Percentiles rank a stretch among this genome's conserved stretches.
phyloP scores from a whole-genome alignment of 2,797 vertebrate genomes.

The Sebastolobus alascanus region DNA sequence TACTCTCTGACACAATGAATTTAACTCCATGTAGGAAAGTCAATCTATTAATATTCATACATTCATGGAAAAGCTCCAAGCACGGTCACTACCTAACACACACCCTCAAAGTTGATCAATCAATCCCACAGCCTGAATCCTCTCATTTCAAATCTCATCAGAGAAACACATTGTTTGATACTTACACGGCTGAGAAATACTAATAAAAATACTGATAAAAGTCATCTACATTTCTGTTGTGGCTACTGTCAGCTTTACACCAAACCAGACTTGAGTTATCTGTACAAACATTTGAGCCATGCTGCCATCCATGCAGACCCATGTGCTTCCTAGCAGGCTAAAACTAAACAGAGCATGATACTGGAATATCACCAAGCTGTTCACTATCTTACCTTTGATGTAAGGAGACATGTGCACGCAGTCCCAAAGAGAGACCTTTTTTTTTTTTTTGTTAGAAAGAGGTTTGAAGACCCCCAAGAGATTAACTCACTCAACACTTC shows the following conservation, averaged over 20 bases:
- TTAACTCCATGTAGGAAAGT: slow-evolving; percentile 23
- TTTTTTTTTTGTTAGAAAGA: not conserved
- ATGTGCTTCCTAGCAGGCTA: not conserved
- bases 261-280: not conserved
- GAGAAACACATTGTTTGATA: slow-evolving; percentile 16
- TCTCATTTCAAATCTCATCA: slow-evolving; percentile 16
- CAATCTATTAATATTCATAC: slow-evolving; percentile 39
- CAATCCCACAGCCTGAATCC: slow-evolving; percentile 15
- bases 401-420: not conserved
- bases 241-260: not conserved
- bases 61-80: slow-evolving; percentile 44
- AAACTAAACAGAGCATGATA: not conserved
- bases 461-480: not conserved
- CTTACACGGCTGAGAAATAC: not conserved
- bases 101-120: slow-evolving; percentile 8
- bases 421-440: not conserved
- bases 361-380: not conserved
- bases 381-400: slow-evolving; percentile 5
- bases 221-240: not conserved
- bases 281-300: not conserved
- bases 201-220: not conserved
- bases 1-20: slow-evolving; percentile 47
- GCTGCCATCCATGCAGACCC: not conserved
- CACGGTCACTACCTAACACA: slow-evolving; percentile 33
- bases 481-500: not conserved